Evolutionary conservation across 2,888 invertebrate genomes (phyloP), one percentile per base, ranked within the genome.

Genomic region (Laspeyria flexula): DNA sequence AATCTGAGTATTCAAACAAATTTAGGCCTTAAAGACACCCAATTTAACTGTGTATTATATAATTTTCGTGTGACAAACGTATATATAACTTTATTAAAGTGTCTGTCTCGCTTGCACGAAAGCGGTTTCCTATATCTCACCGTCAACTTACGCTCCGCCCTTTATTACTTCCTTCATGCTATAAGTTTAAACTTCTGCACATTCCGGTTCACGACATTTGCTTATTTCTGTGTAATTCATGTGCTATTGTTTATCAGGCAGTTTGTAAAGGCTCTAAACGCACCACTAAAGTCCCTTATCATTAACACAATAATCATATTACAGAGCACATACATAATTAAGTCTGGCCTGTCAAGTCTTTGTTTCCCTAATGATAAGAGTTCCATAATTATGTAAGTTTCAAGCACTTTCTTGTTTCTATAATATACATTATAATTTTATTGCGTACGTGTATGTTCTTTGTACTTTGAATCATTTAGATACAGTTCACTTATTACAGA

Each of bases 61-160:
- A 75, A 79, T 69, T 77, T 80, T 77, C 62, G 49, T 52, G 51
- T 73, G 69, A 62, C 69, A 66, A 63, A 74, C 61, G 62, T 73
- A 73, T 78, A 79, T 77, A 79, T 75, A 78, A 79, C 79, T 82
- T 83, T 83, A 83, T 83, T 84, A 86, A 84, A 73, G 73, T 71
- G 67, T 71, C 78, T 77, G 71, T 82, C 77, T 75, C 78, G 54
- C 75, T 83, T 72, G 48, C 61, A 57, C 76, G 54, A 71, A 61
- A 68, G 69, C 65, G 73, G 68, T 75, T 77, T 71, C 71, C 71
- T 74, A 74, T 77, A 78, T 71, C 67, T 67, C 51, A 50, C 55
- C 61, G 68, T 63, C 66, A 77, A 72, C 65, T 75, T 75, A 68
- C 71, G 76, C 72, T 72, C 73, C 71, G 63, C 65, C 71, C 69